A percentile compares a stretch with the other conserved stretches of the same genome.
phyloP scores from a whole-genome alignment of 2,113 vertebrate species.

The Platycercus adscitus region DNA sequence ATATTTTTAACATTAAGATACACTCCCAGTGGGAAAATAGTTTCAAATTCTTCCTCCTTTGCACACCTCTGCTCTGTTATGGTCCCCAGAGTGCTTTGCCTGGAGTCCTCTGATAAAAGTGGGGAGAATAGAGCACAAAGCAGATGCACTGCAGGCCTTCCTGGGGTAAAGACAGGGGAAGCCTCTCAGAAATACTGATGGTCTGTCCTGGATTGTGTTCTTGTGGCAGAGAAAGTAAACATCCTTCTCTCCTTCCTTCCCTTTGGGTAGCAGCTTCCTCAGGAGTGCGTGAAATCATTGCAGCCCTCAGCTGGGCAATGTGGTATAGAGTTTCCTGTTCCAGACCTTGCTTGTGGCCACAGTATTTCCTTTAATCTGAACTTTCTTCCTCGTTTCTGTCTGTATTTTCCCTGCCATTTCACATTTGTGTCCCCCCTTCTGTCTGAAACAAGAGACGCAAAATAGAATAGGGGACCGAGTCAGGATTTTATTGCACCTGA shows the following conservation, averaged over 20 bases:
- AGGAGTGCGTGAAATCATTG: not conserved
- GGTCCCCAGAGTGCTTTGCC: fast-evolving
- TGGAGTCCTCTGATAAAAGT: not conserved
- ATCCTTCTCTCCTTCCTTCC: not conserved
- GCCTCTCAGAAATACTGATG: not conserved
- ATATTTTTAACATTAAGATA: not conserved
- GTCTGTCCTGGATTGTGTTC: not conserved
- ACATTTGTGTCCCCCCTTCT: not conserved
- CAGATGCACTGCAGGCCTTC: not conserved
- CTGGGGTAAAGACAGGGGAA: not conserved
- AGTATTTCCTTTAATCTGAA: not conserved
- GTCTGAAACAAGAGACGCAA: not conserved
- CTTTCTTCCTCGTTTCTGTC: not conserved
- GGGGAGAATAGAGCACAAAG: not conserved
- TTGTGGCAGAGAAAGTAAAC: not conserved
- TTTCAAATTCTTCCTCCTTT: not conserved
- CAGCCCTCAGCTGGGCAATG: not conserved
- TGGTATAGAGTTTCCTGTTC: not conserved
- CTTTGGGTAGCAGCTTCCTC: not conserved
- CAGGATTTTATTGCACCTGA: not conserved
- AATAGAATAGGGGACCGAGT: not conserved
- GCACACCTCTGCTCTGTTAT: not conserved
- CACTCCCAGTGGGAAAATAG: not conserved
- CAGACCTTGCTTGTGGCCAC: not conserved
- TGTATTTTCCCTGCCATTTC: not conserved